Conservation (phyloP, 1,140 invertebrate genomes). For the Globodera ellingtonae region DNA sequence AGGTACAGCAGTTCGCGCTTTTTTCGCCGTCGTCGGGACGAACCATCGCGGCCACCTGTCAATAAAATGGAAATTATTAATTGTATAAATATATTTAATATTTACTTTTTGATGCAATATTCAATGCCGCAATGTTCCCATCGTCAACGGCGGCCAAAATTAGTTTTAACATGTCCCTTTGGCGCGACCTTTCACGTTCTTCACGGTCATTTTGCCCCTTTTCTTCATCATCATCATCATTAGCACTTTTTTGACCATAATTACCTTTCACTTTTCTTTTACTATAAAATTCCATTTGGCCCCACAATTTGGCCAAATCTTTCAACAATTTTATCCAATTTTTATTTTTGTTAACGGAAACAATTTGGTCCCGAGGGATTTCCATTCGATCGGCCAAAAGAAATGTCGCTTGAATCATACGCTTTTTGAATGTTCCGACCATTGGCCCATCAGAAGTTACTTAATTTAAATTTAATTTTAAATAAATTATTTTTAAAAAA, state of each 20-base stretch:
- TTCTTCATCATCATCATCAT: not conserved
- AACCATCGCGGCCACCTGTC: too few relatives aligned
- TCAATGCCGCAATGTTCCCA: not conserved
- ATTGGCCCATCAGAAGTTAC: too few relatives aligned
- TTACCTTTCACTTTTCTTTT: too few relatives aligned
- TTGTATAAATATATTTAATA: too few relatives aligned
- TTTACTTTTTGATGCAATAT: not conserved
- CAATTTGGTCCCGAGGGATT: not conserved
- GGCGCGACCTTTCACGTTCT: not conserved
- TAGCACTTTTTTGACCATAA: not conserved
- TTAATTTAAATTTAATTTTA: too few relatives aligned
- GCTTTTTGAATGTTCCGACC: not conserved
- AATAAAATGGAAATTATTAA: too few relatives aligned
- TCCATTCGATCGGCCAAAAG: not conserved
- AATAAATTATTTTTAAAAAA: not conserved
- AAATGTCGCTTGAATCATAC: not conserved
- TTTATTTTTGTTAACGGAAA: not conserved
- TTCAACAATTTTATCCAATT: not conserved
- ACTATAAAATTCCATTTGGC: too few relatives aligned
- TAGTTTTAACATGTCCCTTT: not conserved
- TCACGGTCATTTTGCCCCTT: too few relatives aligned
- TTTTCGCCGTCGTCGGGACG: too few relatives aligned
- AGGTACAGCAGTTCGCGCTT: too few relatives aligned
- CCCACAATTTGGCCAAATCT: not conserved
- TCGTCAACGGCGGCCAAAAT: not conserved